These are phyloP conservation scores for Leptinotarsa peninsularis DNA, from an alignment of 2,888 invertebrate genomes.

Conservation along the genomic window DNA sequence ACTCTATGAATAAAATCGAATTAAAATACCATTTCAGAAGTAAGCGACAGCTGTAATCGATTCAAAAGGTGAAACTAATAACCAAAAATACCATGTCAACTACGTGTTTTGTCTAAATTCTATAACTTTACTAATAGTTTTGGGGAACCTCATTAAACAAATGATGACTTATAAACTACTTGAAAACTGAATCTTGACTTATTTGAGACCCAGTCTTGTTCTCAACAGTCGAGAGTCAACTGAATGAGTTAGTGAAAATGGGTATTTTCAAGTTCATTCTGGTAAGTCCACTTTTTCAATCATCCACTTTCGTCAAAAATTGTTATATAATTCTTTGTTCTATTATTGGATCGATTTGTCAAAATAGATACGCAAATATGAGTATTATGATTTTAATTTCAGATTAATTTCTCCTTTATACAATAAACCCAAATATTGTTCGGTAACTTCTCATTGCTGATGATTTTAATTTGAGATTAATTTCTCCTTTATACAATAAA, in stretches of 20 bases:
- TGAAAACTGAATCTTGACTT: background rate
- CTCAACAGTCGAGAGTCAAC: background rate
- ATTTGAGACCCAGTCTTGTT: background rate
- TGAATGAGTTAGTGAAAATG: slow-evolving; percentile 18
- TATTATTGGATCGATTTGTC: too few relatives aligned
- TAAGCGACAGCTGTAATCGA: background rate
- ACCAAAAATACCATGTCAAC: background rate
- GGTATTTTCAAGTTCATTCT: slow-evolving; percentile 9
- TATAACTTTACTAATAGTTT: background rate
- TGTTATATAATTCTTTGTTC: too few relatives aligned
- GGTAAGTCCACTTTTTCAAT: slow-evolving; percentile 22
- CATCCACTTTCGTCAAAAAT: too few relatives aligned
- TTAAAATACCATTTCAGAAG: background rate
- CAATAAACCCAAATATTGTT: too few relatives aligned
- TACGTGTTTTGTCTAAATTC: background rate
- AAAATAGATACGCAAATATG: too few relatives aligned
- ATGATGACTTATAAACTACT: background rate
- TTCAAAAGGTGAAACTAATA: background rate
- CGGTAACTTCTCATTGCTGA: too few relatives aligned
- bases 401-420: too few relatives aligned
- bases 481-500: too few relatives aligned
- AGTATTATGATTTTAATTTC: too few relatives aligned
- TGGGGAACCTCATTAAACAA: background rate
- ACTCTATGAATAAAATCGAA: background rate
- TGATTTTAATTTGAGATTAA: too few relatives aligned